A percentile compares a stretch with the other conserved stretches of the same genome.
phyloP scores from a whole-genome alignment of 2,888 invertebrate genomes.

The Dolichomitus sp. region DNA sequence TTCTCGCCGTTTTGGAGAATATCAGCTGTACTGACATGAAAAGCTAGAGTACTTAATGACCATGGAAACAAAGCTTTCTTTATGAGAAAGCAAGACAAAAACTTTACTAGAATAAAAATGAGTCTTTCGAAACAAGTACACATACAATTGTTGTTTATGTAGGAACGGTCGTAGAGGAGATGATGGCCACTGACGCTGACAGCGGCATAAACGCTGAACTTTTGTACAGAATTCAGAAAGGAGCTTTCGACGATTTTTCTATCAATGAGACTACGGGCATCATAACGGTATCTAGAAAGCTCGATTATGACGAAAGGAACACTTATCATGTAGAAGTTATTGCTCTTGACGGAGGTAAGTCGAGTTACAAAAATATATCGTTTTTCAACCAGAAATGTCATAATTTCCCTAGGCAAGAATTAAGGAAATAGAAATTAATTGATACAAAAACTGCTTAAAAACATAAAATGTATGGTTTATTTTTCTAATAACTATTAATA shows the following conservation, averaged over 20 bases:
- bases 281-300: conserved; percentile 91
- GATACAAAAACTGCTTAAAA: not conserved
- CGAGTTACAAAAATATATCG: not conserved
- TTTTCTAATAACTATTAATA: too few relatives aligned
- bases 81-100: not conserved
- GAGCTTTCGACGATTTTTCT: conserved; percentile 94
- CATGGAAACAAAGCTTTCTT: not conserved
- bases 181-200: conserved; percentile 94
- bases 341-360: conserved; percentile 92
- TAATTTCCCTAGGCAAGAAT: not conserved
- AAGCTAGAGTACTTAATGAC: not conserved
- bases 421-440: not conserved
- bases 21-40: not conserved
- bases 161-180: conserved; percentile 92
- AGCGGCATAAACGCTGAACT: conserved; percentile 95
- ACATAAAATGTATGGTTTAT: too few relatives aligned
- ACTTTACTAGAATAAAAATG: not conserved
- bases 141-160: conserved; percentile 57
- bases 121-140: not conserved
- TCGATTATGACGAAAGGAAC: conserved; percentile 94
- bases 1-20: not conserved
- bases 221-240: conserved; percentile 93
- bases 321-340: conserved; percentile 93
- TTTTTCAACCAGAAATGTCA: not conserved
- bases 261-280: conserved; percentile 93